Evolutionary conservation across 2,888 invertebrate species (phyloP).

Genomic region (Hydrotaea diabolus): DNA sequence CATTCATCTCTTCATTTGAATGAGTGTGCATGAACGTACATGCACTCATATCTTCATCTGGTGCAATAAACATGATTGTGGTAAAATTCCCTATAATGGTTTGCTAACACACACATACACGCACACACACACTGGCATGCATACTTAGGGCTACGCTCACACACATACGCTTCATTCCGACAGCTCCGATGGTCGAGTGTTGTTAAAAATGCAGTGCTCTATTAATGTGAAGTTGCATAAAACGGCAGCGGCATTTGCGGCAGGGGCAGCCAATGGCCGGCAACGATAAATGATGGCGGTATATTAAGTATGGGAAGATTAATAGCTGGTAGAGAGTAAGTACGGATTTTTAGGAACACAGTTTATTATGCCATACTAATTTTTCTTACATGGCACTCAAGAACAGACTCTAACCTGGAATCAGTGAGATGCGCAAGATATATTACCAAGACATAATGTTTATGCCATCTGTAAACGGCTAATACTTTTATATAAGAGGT

Average conservation of each 20-base stretch:
- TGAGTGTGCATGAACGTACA: slow-evolving; percentile 17
- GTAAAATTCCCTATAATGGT: slow-evolving; percentile 49
- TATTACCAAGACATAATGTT: too few species aligned
- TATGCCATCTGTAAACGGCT: too few species aligned
- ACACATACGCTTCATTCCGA: slow-evolving; percentile 1
- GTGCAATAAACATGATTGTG: slow-evolving; percentile 52
- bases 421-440: too few species aligned
- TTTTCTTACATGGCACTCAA: too few species aligned
- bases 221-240: slow-evolving; percentile 37
- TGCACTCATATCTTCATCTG: slow-evolving; percentile 51
- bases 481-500: too few species aligned
- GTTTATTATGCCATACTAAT: too few species aligned
- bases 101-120: slow-evolving; percentile 15
- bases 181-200: slow-evolving; percentile 12
- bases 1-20: slow-evolving; percentile 41
- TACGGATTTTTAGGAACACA: too few species aligned
- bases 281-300: not conserved
- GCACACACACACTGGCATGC: not conserved
- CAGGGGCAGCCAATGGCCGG: not conserved
- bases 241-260: slow-evolving; percentile 3
- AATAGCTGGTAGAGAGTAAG: too few species aligned
- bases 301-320: not conserved
- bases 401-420: too few species aligned
- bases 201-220: slow-evolving; percentile 40
- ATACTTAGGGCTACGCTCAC: not conserved